These are phyloP conservation scores for Catagonus wagneri DNA, from an alignment of 2,113 vertebrate genomes.

Conservation along the genomic window DNA sequence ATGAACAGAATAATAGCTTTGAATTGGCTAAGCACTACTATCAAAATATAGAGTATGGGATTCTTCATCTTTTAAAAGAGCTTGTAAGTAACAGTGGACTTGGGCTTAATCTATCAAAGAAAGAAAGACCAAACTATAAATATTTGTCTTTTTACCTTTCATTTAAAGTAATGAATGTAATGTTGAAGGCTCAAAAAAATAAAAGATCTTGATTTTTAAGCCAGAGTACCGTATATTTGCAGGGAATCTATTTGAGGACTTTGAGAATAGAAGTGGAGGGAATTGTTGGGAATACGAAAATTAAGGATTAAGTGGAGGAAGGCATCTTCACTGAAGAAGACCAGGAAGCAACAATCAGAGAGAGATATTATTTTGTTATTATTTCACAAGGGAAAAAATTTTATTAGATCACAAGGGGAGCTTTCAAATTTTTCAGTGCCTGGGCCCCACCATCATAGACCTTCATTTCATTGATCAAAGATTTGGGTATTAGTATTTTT, in stretches of 20 bases:
- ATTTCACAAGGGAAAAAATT: background rate
- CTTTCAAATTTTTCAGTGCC: background rate
- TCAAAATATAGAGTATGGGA: background rate
- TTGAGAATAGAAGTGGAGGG: background rate
- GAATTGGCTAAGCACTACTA: background rate
- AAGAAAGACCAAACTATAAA: background rate
- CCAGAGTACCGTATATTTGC: background rate
- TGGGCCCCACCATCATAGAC: background rate
- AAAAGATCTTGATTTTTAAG: background rate
- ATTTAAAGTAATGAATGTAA: background rate
- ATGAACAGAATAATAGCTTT: slow-evolving; percentile 10
- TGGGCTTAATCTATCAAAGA: background rate
- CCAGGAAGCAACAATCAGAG: background rate
- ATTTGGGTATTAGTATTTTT: background rate
- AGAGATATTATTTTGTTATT: background rate
- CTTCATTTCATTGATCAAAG: background rate
- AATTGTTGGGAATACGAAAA: background rate
- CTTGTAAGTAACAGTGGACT: background rate
- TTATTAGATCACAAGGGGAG: background rate
- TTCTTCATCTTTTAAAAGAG: background rate
- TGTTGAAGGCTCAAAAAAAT: background rate
- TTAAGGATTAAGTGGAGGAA: background rate
- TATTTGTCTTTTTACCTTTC: background rate
- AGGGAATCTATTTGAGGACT: background rate
- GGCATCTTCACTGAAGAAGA: background rate